Percentiles rank a stretch among this genome's conserved stretches.
Evolutionary conservation across 2,797 vertebrate species (phyloP).

Genomic region (Adrianichthys oophorus): DNA sequence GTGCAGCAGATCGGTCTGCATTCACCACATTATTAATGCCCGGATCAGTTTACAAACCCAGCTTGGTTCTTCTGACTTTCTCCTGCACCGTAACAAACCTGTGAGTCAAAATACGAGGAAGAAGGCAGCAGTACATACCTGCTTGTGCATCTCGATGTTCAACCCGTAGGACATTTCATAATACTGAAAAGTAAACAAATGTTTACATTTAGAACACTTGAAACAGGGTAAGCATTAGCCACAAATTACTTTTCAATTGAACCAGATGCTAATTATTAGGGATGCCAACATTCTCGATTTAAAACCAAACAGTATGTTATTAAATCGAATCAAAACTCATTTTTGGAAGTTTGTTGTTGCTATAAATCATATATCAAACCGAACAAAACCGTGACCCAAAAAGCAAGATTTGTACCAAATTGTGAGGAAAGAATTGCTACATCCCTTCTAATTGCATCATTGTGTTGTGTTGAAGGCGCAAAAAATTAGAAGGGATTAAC

Average conservation of each 20-base stretch:
- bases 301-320: too few relatives aligned
- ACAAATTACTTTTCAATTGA: too few relatives aligned
- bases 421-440: too few relatives aligned
- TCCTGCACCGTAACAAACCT: conserved; percentile 37
- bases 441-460: conserved; percentile 24
- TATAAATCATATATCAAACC: too few relatives aligned
- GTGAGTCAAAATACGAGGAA: conserved; percentile 41
- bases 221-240: too few relatives aligned
- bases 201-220: not conserved
- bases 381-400: too few relatives aligned
- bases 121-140: conserved; percentile 81
- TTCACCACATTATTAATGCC: conserved; percentile 37
- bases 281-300: too few relatives aligned
- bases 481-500: conserved; percentile 25
- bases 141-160: conserved; percentile 99
- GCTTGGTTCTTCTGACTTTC: conserved; percentile 38
- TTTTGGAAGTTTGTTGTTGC: too few relatives aligned
- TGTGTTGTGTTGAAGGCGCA: conserved; percentile 23
- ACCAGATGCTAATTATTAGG: too few relatives aligned
- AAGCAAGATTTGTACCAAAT: too few relatives aligned
- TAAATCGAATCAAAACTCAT: too few relatives aligned
- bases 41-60: conserved; percentile 35
- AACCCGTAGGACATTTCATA: conserved; percentile 98
- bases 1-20: conserved; percentile 34
- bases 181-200: conserved; percentile 81